Evolutionary conservation across 2,888 invertebrate species (phyloP).

Genomic region (Eulithis prunata): DNA sequence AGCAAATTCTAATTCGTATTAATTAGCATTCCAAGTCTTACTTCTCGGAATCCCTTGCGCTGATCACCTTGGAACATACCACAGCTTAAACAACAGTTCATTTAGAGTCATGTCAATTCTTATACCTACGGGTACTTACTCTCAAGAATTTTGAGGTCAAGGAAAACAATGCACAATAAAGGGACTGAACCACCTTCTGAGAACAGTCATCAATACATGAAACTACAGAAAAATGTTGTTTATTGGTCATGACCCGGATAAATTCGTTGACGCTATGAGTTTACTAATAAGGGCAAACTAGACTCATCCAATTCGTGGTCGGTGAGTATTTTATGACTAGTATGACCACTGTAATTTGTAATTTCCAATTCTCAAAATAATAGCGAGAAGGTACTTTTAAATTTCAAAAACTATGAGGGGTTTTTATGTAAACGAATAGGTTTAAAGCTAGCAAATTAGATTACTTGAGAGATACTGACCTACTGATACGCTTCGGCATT

Average conservation of each 20-base stretch:
- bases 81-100: constrained; percentile 9
- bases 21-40: constrained; percentile 8
- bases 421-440: no score
- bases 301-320: background rate
- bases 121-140: constrained; percentile 20
- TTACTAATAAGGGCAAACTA: background rate
- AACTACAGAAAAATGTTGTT: constrained; percentile 20
- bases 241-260: constrained; percentile 32
- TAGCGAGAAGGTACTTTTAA: no score
- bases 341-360: no score
- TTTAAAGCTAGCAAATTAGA: no score
- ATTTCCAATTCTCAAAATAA: no score
- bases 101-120: constrained; percentile 6
- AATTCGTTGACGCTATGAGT: constrained; percentile 13
- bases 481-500: no score
- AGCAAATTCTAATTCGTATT: constrained; percentile 8
- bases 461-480: no score
- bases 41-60: constrained; percentile 11
- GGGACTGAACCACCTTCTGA: constrained; percentile 34
- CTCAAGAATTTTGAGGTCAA: constrained; percentile 47
- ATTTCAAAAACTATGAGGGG: no score
- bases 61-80: constrained; percentile 20
- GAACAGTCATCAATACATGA: constrained; percentile 34
- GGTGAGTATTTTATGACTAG: no score
- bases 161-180: constrained; percentile 42